Percentiles rank a stretch among this genome's conserved stretches.
Conservation (phyloP, 2,113 vertebrate genomes). For the Barnardius zonarius region DNA sequence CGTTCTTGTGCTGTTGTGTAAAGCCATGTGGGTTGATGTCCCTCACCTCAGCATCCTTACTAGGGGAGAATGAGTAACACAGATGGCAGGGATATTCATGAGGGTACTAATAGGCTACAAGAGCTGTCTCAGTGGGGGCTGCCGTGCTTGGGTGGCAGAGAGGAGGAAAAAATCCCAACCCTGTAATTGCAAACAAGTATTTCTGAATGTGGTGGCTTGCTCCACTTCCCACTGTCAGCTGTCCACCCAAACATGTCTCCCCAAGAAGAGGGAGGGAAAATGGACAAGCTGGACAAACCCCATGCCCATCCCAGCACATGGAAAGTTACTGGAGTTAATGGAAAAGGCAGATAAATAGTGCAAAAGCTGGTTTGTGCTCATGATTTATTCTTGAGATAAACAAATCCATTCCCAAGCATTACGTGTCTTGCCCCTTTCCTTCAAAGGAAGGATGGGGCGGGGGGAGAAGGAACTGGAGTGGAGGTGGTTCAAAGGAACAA, state of each 20-base stretch:
- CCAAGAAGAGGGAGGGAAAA: neutral
- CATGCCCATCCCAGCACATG: neutral
- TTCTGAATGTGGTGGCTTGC: neutral
- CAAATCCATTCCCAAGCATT: neutral
- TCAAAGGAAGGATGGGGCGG: neutral
- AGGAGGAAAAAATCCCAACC: neutral
- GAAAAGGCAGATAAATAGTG: neutral
- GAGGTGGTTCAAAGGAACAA: constrained; percentile 2
- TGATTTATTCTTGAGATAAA: neutral
- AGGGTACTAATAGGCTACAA: neutral
- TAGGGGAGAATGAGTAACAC: neutral
- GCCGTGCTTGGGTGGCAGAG: neutral
- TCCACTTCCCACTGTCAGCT: neutral
- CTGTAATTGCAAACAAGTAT: neutral
- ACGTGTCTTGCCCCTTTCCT: neutral
- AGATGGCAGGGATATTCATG: neutral
- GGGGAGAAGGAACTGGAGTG: neutral
- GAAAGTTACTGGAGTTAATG: neutral
- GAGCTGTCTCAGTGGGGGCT: neutral
- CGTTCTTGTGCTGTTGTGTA: neutral
- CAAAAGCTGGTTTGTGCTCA: neutral
- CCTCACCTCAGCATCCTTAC: neutral
- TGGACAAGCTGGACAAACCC: neutral
- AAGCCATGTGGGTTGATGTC: neutral
- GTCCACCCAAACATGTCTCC: neutral